Conservation (phyloP, 2,113 vertebrate species). For the Boulengeromyrus knoepffleri region DNA sequence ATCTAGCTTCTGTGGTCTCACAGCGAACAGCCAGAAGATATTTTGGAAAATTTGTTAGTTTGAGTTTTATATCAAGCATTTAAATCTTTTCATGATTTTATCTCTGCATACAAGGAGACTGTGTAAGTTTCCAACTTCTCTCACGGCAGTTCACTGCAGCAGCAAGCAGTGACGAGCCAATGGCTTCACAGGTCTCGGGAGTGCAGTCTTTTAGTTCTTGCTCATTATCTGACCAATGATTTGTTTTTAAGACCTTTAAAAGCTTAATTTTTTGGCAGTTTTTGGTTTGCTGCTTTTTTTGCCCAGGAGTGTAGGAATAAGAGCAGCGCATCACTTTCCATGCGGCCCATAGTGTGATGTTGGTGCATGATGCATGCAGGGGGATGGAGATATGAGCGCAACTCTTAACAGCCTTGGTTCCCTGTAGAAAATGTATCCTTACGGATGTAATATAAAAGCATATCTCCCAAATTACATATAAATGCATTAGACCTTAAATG, state of each 20-base stretch:
- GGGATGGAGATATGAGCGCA: neutral
- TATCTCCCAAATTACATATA: neutral
- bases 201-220: neutral
- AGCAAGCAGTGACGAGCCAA: neutral
- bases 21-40: neutral
- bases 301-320: neutral
- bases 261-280: neutral
- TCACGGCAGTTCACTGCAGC: neutral
- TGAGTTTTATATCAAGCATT: neutral
- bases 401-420: neutral
- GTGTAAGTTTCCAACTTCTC: neutral
- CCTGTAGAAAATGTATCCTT: neutral
- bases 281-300: neutral
- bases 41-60: neutral
- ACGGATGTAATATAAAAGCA: neutral
- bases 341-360: neutral
- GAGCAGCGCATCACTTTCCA: neutral
- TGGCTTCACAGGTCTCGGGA: neutral
- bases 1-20: neutral
- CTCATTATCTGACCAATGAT: neutral
- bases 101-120: neutral
- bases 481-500: neutral
- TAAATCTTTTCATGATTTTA: neutral
- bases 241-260: neutral
- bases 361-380: neutral